phyloP scores from a whole-genome alignment of 2,888 invertebrate genomes.

The Erebia ligea region DNA sequence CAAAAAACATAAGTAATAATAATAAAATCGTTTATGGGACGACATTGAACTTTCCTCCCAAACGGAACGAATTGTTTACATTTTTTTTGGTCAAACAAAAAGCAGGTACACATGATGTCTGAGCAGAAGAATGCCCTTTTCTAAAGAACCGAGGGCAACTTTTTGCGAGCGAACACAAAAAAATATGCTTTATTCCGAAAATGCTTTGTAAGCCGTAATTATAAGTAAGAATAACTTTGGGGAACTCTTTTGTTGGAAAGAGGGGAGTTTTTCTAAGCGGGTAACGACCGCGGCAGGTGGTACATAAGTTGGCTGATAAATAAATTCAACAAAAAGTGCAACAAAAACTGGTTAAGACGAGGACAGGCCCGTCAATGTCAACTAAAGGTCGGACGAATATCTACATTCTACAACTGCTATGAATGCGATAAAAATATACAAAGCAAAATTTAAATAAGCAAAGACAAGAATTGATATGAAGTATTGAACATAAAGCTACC shows the following conservation, averaged over 20 bases:
- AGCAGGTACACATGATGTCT: conserved; percentile 55
- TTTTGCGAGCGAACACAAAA: conserved; percentile 65
- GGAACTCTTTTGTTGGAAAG: conserved; percentile 73
- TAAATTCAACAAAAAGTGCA: conserved; percentile 66
- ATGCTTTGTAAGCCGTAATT: conserved; percentile 75
- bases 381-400: conserved; percentile 67
- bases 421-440: conserved; percentile 13
- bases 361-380: conserved; percentile 68
- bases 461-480: conserved; percentile 17
- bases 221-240: conserved; percentile 79
- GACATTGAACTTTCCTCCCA: conserved; percentile 47
- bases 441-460: conserved; percentile 5
- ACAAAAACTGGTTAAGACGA: conserved; percentile 67
- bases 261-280: conserved; percentile 78
- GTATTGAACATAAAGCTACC: conserved; percentile 13
- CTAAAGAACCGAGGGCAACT: conserved; percentile 64
- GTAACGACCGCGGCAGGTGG: conserved; percentile 82
- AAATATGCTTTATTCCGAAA: conserved; percentile 64
- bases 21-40: conserved; percentile 10
- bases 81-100: conserved; percentile 67
- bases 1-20: neutral
- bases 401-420: conserved; percentile 24
- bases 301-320: conserved; percentile 71
- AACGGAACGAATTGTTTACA: conserved; percentile 71
- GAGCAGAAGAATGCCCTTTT: conserved; percentile 61